Base-by-base conservation (phyloP, 2,888 invertebrate species). In the Polyploca ridens region DNA sequence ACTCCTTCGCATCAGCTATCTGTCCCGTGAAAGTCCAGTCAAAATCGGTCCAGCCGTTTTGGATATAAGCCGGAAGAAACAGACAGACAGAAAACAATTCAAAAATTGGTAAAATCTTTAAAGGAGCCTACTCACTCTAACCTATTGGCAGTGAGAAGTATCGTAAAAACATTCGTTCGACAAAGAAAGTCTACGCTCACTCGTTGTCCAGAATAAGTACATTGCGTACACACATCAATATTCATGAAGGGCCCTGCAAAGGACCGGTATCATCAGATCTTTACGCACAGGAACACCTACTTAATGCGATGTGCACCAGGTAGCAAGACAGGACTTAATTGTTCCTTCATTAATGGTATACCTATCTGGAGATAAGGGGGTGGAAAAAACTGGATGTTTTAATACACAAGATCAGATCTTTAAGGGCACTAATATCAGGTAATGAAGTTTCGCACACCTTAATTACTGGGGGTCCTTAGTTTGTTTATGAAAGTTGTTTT, bases 231-330 rank as follows among this genome's bases (percentile, higher is more conserved):
- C 73, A 72, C 75, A 77, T 78, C 70, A 68, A 69, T 81, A 79
- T 81, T 75, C 76, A 81, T 80, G 76, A 73, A 70, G 73, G 69
- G 70, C 69, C 69, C 74, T 49, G 44, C 33, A 49, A 64, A 69
- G 65, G 64, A 62, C 58, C 33, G 62, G 67, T 67, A 59, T 59
- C 63, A 49, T 62, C 63, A 64, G 58, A 67, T 69, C 69, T 69
- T 69, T 64, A 69, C 69, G 69, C 67, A 65, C 64, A 64, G 33
- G 33, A 41, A 66, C 58, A 58, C 54, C 41, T 60, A 38, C 16
- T 38, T 54, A 54, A 38, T 38, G 35, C 35, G 59, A n/a, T 54
- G 54, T 54, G 59, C 16, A n/a, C 27, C 19, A 61, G 27, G 61
- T 19, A 54, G 13, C 41, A 41, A 27, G 41, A 19, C 44, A 61